Base-by-base conservation (phyloP, 2,888 invertebrate species). In the Entomobrya proxima region DNA sequence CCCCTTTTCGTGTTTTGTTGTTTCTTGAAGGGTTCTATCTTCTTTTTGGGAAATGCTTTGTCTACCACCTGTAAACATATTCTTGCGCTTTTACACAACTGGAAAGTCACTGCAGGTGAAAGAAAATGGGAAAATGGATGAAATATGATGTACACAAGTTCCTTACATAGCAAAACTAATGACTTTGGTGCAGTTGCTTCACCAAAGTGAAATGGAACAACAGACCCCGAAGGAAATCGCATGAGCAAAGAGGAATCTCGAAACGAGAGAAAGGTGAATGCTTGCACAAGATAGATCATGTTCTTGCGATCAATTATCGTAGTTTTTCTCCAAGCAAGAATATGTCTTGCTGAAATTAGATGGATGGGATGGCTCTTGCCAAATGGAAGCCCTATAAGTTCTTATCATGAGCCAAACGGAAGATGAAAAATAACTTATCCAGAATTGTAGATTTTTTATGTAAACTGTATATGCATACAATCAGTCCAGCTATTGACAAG, bases 61-160 rank as follows among this genome's bases (percentile, higher is more conserved):
- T 21, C 75, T 55, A n/a, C 55, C 72, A 72, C 50, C 32, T 47
- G 30, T 30, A n/a, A n/a, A 72, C 72, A 40, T 72, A 72, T 50
- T 44, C 44, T 40, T 72, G 52, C 24, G 11, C 75, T 35, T 75
- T 75, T 55, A 30, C 47, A 30, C n/a, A 18, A 15, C 27, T 30
- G 72, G 30, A 47, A 58, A 40, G 35, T 74, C 44, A 44, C 64
- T 61, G 74, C 81, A 81, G 74, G 81, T 81, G 81, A 58, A 81
- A 72, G 55, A 81, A 81, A 72, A 55, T 72, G 74, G 27, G 24
- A 35, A 50, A 44, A 47, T 37, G 79, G 69, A 50, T 74, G 81
- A 81, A 81, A 81, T 81, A 75, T 75, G 47, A 18, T 44, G n/a
- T 30, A 50, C 27, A 40, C 21, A 6, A 55, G 27, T 52, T 55